Base-by-base conservation (phyloP, 2,113 vertebrate species). In the Ctenomys sociabilis region DNA sequence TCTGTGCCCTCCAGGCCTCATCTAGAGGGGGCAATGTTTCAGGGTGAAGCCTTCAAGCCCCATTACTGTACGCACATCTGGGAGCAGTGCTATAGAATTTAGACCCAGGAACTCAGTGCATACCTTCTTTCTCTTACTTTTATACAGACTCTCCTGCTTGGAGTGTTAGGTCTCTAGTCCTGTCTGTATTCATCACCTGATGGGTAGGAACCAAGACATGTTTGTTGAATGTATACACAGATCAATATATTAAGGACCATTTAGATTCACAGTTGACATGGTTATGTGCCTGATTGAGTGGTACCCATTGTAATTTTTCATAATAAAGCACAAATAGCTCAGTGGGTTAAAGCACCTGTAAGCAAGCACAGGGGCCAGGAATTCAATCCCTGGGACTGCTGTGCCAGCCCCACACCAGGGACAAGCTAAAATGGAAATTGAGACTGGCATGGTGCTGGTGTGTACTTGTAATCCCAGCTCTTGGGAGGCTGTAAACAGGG, bases 11-110 rank as follows among this genome's bases (percentile, higher is more conserved):
- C 54, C 72, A 75, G 87, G 45, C 1, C 64, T 63, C 49, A 77
- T 54, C 83, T 90, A 17, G 24, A 35, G 88, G 37, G 82, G 37
- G 82, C 85, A 91, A 78, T 30, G 90, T 77, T 95, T 93, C 88
- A 81, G 4, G 45, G 7, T 88, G 72, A 92, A 73, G 61, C 24
- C 57, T 93, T 91, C 75, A 40, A 43, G 4, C 1, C 5, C 32
- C 2, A 77, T 1, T 30, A 35, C 7, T 54, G 35, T 57, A 24
- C 7, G 10, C 35, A 22, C 7, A 81, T 81, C 32, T 70, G 54
- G 28, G 37, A 59, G 68, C 57, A 85, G 54, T 66, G 30, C 54
- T 3, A 22, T 22, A 10, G 61, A 85, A 49, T 19, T 70, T 57
- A 49, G n/a, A 22, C 2, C 37, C 54, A 92, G 21, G 14, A 66